phyloP scores from a whole-genome alignment of 2,113 vertebrate genomes.

The Nyctereutes procyonoides region DNA sequence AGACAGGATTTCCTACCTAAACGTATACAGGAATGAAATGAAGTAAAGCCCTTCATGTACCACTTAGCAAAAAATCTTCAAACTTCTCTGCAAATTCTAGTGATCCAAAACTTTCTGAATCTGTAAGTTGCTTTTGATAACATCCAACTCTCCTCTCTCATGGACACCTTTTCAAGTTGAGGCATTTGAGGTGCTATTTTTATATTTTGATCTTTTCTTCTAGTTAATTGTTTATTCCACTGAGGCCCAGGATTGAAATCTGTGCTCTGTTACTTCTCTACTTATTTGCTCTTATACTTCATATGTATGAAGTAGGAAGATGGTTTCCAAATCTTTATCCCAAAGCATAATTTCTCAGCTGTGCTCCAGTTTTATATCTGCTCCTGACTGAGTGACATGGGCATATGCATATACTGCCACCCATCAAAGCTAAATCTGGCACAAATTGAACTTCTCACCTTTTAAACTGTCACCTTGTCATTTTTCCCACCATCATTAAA shows the following conservation, averaged over 20 bases:
- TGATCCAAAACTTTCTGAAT: neutral
- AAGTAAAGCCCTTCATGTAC: neutral
- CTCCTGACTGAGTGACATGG: slow-evolving; percentile 23
- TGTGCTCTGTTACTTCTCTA: neutral
- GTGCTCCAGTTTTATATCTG: neutral
- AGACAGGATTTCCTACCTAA: neutral
- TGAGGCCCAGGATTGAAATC: neutral
- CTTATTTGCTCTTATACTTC: neutral
- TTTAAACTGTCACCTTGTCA: slow-evolving; percentile 72
- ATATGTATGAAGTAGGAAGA: neutral
- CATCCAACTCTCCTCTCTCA: neutral
- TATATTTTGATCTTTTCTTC: slow-evolving; percentile 27
- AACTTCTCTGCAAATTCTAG: neutral
- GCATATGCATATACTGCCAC: slow-evolving; percentile 6
- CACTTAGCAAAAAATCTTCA: neutral
- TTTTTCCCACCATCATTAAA: slow-evolving; percentile 55
- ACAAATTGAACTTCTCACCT: slow-evolving; percentile 72
- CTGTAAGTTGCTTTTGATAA: neutral
- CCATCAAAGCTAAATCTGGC: slow-evolving; percentile 62
- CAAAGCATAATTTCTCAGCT: neutral
- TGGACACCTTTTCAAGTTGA: neutral
- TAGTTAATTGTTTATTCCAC: neutral
- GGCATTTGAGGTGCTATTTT: neutral
- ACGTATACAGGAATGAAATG: neutral
- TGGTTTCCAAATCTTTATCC: slow-evolving; percentile 7